phyloP scores from a whole-genome alignment of 2,888 invertebrate genomes.

The Sphecodes monilicornis region DNA sequence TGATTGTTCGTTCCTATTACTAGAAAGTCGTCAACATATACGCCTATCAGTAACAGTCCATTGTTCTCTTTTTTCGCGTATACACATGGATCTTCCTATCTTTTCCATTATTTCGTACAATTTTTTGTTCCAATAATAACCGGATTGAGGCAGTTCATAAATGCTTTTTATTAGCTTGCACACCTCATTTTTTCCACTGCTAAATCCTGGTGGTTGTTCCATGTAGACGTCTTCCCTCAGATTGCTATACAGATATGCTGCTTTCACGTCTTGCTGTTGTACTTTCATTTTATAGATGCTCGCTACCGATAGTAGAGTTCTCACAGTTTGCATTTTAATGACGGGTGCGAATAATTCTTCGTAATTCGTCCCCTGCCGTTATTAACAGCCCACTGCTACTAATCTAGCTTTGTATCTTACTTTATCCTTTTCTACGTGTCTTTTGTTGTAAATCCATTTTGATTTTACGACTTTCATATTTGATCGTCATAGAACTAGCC shows the following conservation, averaged over 20 bases:
- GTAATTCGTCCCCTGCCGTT: not conserved
- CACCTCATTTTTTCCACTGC: not conserved
- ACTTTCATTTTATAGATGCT: not conserved
- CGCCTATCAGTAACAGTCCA: no score
- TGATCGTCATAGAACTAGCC: not conserved
- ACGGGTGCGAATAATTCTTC: not conserved
- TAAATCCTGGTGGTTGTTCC: not conserved
- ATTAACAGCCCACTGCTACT: not conserved
- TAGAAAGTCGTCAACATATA: no score
- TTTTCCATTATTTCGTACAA: no score
- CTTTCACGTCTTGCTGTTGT: not conserved
- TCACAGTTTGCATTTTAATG: not conserved
- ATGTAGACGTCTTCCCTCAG: not conserved
- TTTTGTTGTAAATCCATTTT: not conserved
- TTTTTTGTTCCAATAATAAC: no score
- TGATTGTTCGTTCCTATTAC: no score
- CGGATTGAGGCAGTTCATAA: no score
- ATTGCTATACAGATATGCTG: not conserved
- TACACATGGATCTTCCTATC: no score
- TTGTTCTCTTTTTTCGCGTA: no score
- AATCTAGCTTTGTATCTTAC: not conserved
- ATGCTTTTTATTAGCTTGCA: no score
- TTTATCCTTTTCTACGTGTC: rapidly evolving
- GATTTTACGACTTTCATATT: not conserved
- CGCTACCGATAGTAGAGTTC: not conserved